Percentiles rank a stretch among this genome's conserved stretches.
Conservation (phyloP, 2,113 vertebrate genomes). For the Synodontis membranacea region DNA sequence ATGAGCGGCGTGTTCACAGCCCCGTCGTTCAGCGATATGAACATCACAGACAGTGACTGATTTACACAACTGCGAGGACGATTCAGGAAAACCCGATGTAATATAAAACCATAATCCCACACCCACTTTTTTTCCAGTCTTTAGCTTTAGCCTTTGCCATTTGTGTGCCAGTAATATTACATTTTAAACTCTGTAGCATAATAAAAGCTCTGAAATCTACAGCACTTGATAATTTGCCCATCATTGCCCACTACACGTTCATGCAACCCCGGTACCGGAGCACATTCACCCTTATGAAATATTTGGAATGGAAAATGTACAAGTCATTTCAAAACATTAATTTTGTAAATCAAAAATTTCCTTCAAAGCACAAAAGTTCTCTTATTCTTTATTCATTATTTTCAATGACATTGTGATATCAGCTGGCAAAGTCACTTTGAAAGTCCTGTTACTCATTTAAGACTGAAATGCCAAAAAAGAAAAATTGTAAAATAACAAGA, state of each 20-base stretch:
- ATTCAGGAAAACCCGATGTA: neutral
- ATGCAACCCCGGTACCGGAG: neutral
- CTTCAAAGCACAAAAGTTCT: too few species aligned
- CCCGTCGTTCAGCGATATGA: neutral
- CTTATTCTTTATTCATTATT: neutral
- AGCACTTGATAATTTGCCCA: neutral
- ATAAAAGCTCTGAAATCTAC: neutral
- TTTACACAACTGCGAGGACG: neutral
- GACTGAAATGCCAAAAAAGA: too few species aligned
- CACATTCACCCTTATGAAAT: neutral
- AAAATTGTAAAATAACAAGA: neutral
- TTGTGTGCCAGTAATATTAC: neutral
- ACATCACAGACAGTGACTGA: neutral
- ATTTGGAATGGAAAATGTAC: neutral
- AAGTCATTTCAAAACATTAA: neutral
- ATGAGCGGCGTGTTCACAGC: neutral
- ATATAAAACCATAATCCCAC: neutral
- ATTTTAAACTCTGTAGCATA: neutral
- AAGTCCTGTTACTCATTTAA: neutral
- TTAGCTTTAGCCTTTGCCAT: too few species aligned
- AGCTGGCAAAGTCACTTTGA: neutral
- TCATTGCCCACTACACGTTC: neutral
- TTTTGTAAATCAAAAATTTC: too few species aligned
- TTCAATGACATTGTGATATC: neutral
- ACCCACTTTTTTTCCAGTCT: neutral